These are phyloP conservation scores for Phalacrocorax pelagicus DNA, from an alignment of 2,113 vertebrate genomes.

Conservation along the genomic window DNA sequence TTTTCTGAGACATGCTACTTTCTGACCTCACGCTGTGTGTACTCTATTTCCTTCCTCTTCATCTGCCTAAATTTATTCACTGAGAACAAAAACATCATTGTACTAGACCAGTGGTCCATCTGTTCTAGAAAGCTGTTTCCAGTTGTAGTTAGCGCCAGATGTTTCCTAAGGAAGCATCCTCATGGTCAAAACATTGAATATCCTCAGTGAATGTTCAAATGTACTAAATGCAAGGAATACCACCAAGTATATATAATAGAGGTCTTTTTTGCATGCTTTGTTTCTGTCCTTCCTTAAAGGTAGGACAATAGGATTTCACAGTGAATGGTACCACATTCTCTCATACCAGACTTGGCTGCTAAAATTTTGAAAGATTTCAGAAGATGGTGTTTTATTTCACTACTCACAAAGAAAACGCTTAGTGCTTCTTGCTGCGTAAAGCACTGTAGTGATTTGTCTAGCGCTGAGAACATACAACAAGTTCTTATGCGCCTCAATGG, in stretches of 20 bases:
- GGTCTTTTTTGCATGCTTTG: neutral
- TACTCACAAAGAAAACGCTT: neutral
- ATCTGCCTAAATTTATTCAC: conserved; percentile 34
- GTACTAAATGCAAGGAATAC: neutral
- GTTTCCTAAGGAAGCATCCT: conserved; percentile 60
- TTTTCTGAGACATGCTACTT: neutral
- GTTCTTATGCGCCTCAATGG: neutral
- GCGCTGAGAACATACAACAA: neutral
- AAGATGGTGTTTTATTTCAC: neutral
- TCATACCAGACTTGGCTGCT: neutral
- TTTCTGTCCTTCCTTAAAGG: neutral
- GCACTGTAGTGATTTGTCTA: neutral
- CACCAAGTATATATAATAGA: neutral
- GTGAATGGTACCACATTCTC: neutral
- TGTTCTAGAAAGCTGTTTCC: conserved; percentile 27
- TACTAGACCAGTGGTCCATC: neutral
- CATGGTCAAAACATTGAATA: neutral
- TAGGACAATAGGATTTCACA: neutral
- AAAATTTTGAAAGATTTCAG: neutral
- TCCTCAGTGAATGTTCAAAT: neutral
- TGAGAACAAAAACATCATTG: conserved; percentile 45
- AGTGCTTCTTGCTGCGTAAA: neutral
- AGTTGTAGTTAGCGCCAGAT: neutral
- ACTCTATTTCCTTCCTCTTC: conserved; percentile 18
- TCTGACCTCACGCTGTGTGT: neutral